Percentiles rank a stretch among this genome's conserved stretches.
Conservation (phyloP, 2,797 vertebrate species). For the Neoniphon sammara region DNA sequence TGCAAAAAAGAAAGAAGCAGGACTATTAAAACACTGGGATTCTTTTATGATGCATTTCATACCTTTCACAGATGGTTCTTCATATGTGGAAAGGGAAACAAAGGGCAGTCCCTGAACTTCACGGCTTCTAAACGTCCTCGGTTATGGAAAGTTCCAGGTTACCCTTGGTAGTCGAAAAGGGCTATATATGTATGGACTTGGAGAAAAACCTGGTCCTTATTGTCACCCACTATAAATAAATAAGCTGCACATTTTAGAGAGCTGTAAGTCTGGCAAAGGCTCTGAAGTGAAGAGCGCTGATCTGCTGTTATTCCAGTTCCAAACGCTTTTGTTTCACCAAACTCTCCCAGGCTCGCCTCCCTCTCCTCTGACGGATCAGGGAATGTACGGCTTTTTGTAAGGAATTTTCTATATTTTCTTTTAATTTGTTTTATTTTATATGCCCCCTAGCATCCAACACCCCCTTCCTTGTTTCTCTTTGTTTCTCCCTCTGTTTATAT, state of each 20-base stretch:
- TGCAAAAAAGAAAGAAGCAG: too few relatives aligned
- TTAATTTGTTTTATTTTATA: conserved; percentile 30
- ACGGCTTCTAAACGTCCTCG: too few relatives aligned
- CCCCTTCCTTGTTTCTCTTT: conserved; percentile 3
- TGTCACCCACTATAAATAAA: conserved; percentile 12
- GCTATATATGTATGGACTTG: neutral
- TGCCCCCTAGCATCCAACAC: conserved; percentile 17
- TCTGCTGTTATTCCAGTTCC: conserved; percentile 58
- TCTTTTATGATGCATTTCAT: too few relatives aligned
- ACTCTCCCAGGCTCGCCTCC: conserved; percentile 71
- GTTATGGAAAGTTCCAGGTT: too few relatives aligned
- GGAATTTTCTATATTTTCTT: conserved; percentile 60
- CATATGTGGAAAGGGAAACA: too few relatives aligned
- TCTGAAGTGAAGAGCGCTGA: conserved; percentile 27
- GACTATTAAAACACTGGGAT: too few relatives aligned
- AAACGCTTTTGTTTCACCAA: conserved; percentile 70
- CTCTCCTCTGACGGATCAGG: conserved; percentile 80
- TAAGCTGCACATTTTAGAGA: neutral
- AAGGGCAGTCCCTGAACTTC: too few relatives aligned
- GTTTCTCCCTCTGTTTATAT: neutral
- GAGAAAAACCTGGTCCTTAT: neutral
- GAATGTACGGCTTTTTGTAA: conserved; percentile 83
- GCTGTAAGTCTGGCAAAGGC: neutral
- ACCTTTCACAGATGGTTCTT: too few relatives aligned
- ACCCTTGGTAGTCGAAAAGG: too few relatives aligned